Evolutionary conservation across 2,797 vertebrate genomes (phyloP), one percentile per base, ranked within the genome.

Genomic region (Enteromius thamalakanensis): DNA sequence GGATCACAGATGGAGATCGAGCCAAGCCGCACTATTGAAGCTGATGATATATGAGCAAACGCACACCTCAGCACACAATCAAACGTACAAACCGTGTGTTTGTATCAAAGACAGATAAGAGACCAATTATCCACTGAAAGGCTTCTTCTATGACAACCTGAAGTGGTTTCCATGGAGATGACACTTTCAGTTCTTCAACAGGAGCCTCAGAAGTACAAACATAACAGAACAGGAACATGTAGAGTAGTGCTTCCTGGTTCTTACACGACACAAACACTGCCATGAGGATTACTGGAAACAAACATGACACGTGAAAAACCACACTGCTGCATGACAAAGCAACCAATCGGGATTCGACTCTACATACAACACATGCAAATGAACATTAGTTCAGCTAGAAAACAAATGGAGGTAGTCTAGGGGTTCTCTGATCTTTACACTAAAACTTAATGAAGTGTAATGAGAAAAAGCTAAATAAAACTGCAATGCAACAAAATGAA

Each of bases 61-160:
- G 4, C 42, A 19, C 23, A 29, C 23, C 26, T 26, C 40, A 26
- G 12, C 14, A 1, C 23, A 34, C 32, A 72, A 72, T 72, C 70
- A 72, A 34, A 72, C 45, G 0, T 15, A 15, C 42, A 47, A 29
- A 71, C 7, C 2, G 12, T 47, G 68, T 1, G 7, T 71, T 9
- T 34, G 29, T 53, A 19, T 53, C 32, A 26, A 45, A 64, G 10
- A 49, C 58, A 78, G 42, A 64, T n/a, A 17, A 77, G 75, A 77
- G 58, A 34, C 15, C 26, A 32, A 21, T 21, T 32, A 72, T 51
- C 26, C 0, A 4, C 26, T 51, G 10, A 40, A 55, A 17, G 21
- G 32, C 21, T 11, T 26, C 29, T 67, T 42, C 45, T 65, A 32
- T 34, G 21, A 78, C 26, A 78, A n/a, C 0, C n/a, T 53, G 34